phyloP scores from a whole-genome alignment of 2,113 vertebrate species.

The Ictidomys tridecemlineatus region DNA sequence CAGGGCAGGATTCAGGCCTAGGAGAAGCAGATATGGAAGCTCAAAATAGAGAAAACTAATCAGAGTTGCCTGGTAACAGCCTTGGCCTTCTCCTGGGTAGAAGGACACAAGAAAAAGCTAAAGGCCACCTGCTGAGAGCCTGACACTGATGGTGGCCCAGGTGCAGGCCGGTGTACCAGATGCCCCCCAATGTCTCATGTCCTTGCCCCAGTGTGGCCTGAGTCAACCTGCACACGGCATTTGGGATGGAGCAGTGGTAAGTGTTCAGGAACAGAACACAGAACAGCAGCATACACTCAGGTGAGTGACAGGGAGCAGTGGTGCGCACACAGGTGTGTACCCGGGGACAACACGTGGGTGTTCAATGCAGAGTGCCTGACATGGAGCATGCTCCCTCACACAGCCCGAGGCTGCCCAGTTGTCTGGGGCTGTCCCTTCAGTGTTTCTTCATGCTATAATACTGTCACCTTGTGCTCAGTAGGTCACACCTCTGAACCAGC shows the following conservation, averaged over 20 bases:
- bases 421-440: slow-evolving; percentile 69
- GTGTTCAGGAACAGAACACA: background rate
- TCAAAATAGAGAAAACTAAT: slow-evolving; percentile 23
- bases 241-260: background rate
- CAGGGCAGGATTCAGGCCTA: background rate
- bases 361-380: background rate
- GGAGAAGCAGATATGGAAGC: background rate
- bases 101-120: background rate
- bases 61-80: background rate
- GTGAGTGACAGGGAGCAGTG: background rate
- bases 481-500: background rate
- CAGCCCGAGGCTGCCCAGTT: background rate
- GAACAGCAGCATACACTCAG: background rate
- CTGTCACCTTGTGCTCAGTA: background rate
- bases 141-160: background rate
- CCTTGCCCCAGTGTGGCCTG: background rate
- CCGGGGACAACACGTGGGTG: too few species aligned
- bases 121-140: background rate
- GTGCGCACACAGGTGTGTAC: background rate
- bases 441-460: background rate
- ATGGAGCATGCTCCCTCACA: too few species aligned
- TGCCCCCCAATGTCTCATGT: background rate
- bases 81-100: background rate
- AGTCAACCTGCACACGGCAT: background rate
- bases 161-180: background rate